Conservation (phyloP, 2,888 invertebrate genomes). For the Physocephala rufipes region DNA sequence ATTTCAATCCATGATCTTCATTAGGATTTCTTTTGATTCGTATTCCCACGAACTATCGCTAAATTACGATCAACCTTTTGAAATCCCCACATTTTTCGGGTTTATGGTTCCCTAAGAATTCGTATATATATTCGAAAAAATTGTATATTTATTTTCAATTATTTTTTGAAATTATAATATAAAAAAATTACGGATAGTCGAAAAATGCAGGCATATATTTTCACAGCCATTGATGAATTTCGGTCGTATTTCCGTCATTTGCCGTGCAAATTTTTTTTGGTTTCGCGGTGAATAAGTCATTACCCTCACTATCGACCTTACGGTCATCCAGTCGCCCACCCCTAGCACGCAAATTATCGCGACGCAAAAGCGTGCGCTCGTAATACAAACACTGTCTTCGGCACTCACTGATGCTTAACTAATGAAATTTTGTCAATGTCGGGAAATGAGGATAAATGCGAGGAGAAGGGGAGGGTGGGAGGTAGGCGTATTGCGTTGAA, state of each 20-base stretch:
- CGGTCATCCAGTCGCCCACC: neutral
- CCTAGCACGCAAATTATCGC: neutral
- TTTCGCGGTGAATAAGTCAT: neutral
- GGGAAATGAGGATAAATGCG: neutral
- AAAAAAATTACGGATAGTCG: too few species aligned
- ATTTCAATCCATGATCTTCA: too few species aligned
- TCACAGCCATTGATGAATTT: too few species aligned
- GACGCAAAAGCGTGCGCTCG: neutral
- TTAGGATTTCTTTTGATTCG: neutral
- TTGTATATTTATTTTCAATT: too few species aligned
- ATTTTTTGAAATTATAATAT: too few species aligned
- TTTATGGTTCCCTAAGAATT: too few species aligned
- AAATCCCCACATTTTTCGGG: too few species aligned
- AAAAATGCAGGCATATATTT: too few species aligned
- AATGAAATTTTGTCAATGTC: conserved; percentile 36
- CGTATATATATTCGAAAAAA: too few species aligned
- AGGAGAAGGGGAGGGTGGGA: neutral
- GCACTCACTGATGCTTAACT: conserved; percentile 28
- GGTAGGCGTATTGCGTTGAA: too few species aligned
- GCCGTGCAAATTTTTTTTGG: conserved; percentile 7
- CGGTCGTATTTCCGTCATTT: conserved; percentile 3
- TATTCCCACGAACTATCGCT: neutral
- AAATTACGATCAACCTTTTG: conserved; percentile 10
- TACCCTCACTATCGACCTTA: neutral
- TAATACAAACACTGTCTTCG: conserved; percentile 13